These are phyloP conservation scores for Tragopan temminckii DNA, from an alignment of 2,797 vertebrate species.

Conservation along the genomic window DNA sequence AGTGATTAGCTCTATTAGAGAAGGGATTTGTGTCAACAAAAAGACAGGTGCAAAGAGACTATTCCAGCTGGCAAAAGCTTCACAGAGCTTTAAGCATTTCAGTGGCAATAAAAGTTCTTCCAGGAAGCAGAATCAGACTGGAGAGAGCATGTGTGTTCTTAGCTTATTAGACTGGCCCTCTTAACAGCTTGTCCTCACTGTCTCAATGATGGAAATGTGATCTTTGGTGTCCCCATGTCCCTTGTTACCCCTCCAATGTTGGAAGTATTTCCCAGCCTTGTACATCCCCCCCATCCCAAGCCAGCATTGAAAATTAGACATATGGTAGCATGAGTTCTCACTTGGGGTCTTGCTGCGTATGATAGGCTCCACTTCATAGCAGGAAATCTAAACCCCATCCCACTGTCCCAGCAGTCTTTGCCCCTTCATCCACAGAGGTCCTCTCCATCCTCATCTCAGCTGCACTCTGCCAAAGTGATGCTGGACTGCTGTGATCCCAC, in stretches of 20 bases:
- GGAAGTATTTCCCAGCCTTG: neutral
- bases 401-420: neutral
- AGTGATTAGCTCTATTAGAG: conserved; percentile 89
- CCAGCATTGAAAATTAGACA: neutral
- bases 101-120: conserved; percentile 73
- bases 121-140: conserved; percentile 64
- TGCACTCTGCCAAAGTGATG: neutral
- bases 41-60: conserved; percentile 87
- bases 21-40: conserved; percentile 93
- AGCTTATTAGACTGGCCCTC: neutral
- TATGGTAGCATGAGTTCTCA: fast-evolving
- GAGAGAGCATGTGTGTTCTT: neutral
- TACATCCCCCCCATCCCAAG: neutral
- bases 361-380: neutral
- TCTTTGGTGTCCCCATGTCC: neutral
- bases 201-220: neutral
- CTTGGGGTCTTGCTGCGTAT: fast-evolving
- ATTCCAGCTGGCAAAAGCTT: conserved; percentile 77
- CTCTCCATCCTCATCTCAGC: neutral
- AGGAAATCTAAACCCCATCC: neutral
- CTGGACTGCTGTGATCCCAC: neutral
- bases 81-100: conserved; percentile 66
- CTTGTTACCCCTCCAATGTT: neutral
- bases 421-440: neutral
- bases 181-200: fast-evolving